Evolutionary conservation across 1,140 invertebrate genomes (phyloP).

Genomic region (Drosophila punjabiensis): DNA sequence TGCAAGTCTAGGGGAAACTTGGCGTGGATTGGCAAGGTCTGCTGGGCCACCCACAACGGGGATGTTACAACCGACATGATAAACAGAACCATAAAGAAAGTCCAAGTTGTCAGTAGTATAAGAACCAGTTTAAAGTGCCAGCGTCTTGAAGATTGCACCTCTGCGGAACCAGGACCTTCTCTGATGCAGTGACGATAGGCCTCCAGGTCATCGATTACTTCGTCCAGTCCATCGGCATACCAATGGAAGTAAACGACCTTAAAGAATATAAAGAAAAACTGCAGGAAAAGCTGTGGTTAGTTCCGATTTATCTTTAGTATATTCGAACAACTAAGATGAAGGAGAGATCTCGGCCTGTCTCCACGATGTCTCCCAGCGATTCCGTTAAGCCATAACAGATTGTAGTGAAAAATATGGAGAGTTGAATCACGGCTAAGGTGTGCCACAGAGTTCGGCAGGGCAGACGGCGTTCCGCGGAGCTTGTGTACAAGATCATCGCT

Average conservation of each 20-base stretch:
- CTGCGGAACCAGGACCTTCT: not conserved
- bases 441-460: constrained; percentile 28
- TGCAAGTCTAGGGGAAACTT: constrained; percentile 37
- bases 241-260: constrained; percentile 17
- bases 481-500: constrained; percentile 28
- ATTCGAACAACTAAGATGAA: constrained; percentile 13
- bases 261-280: not conserved
- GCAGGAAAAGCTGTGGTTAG: not conserved
- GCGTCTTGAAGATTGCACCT: constrained; percentile 7
- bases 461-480: constrained; percentile 6
- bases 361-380: constrained; percentile 15
- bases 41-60: constrained; percentile 35
- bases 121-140: not conserved
- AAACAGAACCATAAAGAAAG: constrained; percentile 9
- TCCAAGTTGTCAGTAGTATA: not conserved
- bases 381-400: constrained; percentile 15
- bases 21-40: constrained; percentile 39
- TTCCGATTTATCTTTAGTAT: not conserved
- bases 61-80: not conserved
- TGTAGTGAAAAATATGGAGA: not conserved
- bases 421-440: not conserved
- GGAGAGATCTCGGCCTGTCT: constrained; percentile 38
- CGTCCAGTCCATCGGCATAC: constrained; percentile 28
- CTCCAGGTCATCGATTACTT: constrained; percentile 30
- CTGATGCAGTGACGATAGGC: constrained; percentile 1